phyloP scores from a whole-genome alignment of 1,140 invertebrate species.

The Plutomurus gul region DNA sequence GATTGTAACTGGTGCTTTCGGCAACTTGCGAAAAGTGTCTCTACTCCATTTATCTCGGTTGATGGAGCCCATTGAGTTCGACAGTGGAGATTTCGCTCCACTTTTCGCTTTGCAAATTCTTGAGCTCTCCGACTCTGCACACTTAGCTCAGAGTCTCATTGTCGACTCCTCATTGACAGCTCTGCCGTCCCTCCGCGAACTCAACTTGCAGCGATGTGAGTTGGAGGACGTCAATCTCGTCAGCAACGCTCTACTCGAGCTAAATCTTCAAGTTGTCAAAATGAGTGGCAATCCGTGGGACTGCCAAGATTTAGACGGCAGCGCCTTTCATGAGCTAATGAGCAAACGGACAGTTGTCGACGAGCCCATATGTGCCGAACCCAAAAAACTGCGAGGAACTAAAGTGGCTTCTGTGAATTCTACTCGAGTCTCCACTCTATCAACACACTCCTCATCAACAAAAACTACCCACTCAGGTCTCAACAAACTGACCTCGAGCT shows the following conservation, averaged over 20 bases:
- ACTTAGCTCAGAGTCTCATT: conserved; percentile 69
- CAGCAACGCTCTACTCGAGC: conserved; percentile 37
- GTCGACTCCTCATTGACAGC: conserved; percentile 64
- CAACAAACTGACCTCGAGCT: neutral
- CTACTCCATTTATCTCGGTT: conserved; percentile 71
- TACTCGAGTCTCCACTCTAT: neutral
- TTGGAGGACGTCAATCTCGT: conserved; percentile 41
- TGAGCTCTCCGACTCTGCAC: conserved; percentile 74
- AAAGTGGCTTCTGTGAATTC: conserved; percentile 10
- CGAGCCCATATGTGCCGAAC: conserved; percentile 48
- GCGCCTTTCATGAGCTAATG: conserved; percentile 40
- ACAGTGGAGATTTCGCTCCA: conserved; percentile 62
- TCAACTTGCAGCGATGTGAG: conserved; percentile 66
- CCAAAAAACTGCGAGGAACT: conserved; percentile 44
- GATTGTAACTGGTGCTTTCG: conserved; percentile 69
- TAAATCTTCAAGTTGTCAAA: conserved; percentile 61
- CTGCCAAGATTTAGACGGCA: conserved; percentile 54
- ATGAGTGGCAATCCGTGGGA: conserved; percentile 60
- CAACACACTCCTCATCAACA: conserved; percentile 15
- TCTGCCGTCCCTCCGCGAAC: conserved; percentile 61
- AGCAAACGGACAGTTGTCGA: conserved; percentile 31
- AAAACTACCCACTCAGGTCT: conserved; percentile 10
- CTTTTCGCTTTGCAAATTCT: conserved; percentile 71
- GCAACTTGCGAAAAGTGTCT: conserved; percentile 67
- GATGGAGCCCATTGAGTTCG: conserved; percentile 61